Percentiles rank a stretch among this genome's conserved stretches.
phyloP scores from a whole-genome alignment of 2,888 invertebrate species.

The Amphiduros pacificus region DNA sequence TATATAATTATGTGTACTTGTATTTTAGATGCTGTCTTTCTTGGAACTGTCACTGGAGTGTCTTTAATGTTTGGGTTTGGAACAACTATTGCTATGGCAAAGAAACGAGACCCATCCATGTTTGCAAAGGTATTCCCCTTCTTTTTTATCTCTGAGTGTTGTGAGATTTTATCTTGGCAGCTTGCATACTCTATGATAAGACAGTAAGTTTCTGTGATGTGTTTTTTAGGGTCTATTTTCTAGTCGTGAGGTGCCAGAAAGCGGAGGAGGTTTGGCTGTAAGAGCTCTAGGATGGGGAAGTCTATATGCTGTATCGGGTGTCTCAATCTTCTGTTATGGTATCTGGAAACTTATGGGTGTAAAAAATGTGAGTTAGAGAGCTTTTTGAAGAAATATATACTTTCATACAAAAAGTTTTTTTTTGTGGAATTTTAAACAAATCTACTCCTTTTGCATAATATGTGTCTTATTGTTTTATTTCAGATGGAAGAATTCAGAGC shows the following conservation, averaged over 20 bases:
- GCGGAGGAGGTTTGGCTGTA: constrained; percentile 76
- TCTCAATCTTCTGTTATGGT: constrained; percentile 77
- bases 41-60: constrained; percentile 69
- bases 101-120: constrained; percentile 77
- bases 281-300: constrained; percentile 88
- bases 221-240: constrained; percentile 62
- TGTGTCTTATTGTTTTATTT: constrained; percentile 4
- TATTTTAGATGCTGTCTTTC: background rate
- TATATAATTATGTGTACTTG: too few species aligned
- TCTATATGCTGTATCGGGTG: constrained; percentile 82
- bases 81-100: constrained; percentile 75
- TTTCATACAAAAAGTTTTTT: background rate
- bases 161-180: too few species aligned
- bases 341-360: constrained; percentile 90
- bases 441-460: background rate
- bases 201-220: too few species aligned
- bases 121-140: constrained; percentile 69
- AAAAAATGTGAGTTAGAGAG: constrained; percentile 76
- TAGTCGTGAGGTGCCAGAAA: constrained; percentile 67
- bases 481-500: constrained; percentile 80
- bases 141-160: too few species aligned
- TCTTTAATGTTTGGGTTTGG: constrained; percentile 83
- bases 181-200: too few species aligned
- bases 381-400: too few species aligned
- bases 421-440: background rate